Evolutionary conservation across 2,113 vertebrate species (phyloP).

Genomic region (Salvelinus namaycush): DNA sequence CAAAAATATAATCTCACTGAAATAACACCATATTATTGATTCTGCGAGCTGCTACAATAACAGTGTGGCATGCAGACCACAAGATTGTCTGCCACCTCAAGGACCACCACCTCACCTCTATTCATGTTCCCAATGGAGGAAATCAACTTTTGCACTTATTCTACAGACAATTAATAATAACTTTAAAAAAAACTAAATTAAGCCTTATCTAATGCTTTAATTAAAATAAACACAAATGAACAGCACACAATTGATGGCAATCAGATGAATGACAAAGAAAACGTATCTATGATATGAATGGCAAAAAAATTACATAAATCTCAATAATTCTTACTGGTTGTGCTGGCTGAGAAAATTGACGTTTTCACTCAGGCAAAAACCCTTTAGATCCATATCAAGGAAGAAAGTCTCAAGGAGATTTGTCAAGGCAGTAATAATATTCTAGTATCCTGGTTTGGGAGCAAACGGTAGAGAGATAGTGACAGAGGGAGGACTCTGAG

Average conservation of each 20-base stretch:
- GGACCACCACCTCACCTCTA: too few species aligned
- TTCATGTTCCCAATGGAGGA: not conserved
- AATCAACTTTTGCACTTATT: not conserved
- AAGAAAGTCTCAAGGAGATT: not conserved
- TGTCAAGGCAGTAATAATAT: not conserved
- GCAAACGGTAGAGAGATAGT: not conserved
- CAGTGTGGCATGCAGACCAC: too few species aligned
- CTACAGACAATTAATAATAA: not conserved
- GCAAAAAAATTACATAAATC: not conserved
- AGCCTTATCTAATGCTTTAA: not conserved
- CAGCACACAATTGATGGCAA: not conserved
- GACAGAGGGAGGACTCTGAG: slow-evolving; percentile 10
- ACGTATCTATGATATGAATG: not conserved
- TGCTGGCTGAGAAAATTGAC: slow-evolving; percentile 47
- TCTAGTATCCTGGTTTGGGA: not conserved
- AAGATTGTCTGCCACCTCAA: too few species aligned
- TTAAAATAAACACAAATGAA: not conserved
- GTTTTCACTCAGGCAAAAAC: slow-evolving; percentile 47
- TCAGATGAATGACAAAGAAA: not conserved
- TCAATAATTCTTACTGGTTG: slow-evolving; percentile 43
- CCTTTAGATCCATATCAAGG: slow-evolving; percentile 56
- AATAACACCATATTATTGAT: too few species aligned
- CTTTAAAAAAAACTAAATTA: not conserved
- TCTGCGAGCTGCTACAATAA: too few species aligned
- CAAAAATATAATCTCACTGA: not conserved